Evolutionary conservation across 2,797 vertebrate genomes (phyloP).

Genomic region (Bucorvus abyssinicus): DNA sequence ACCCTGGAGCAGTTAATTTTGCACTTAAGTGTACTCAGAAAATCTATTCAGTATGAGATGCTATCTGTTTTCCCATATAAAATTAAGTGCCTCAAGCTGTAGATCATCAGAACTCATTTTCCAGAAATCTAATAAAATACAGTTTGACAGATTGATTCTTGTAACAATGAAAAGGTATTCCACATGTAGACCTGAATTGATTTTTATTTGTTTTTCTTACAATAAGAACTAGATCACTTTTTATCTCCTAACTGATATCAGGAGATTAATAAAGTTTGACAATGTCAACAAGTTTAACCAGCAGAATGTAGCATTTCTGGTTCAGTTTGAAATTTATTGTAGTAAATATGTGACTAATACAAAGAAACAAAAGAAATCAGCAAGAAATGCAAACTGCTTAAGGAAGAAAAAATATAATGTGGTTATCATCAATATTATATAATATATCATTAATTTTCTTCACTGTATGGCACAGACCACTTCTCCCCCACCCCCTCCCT

Average conservation of each 20-base stretch:
- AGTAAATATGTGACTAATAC: neutral
- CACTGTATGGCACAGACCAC: too few relatives aligned
- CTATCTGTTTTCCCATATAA: neutral
- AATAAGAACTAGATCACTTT: neutral
- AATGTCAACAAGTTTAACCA: neutral
- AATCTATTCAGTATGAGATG: neutral
- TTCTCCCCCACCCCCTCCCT: too few relatives aligned
- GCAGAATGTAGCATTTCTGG: neutral
- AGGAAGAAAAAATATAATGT: too few relatives aligned
- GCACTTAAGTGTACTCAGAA: neutral
- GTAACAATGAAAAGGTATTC: neutral
- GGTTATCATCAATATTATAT: too few relatives aligned
- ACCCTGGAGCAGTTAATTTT: neutral
- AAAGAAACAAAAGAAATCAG: neutral
- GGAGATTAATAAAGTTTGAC: neutral
- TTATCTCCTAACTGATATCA: neutral
- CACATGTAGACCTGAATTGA: neutral
- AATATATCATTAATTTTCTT: too few relatives aligned
- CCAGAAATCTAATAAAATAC: neutral
- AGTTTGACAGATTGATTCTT: neutral
- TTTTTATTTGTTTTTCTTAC: neutral
- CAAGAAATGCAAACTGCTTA: neutral
- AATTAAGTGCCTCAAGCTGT: neutral
- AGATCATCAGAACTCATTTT: conserved; percentile 3
- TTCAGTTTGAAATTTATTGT: neutral